Percentiles rank a stretch among this genome's conserved stretches.
These are phyloP conservation scores for Andrena marginata DNA, from an alignment of 2,888 invertebrate genomes.

Conservation along the genomic window DNA sequence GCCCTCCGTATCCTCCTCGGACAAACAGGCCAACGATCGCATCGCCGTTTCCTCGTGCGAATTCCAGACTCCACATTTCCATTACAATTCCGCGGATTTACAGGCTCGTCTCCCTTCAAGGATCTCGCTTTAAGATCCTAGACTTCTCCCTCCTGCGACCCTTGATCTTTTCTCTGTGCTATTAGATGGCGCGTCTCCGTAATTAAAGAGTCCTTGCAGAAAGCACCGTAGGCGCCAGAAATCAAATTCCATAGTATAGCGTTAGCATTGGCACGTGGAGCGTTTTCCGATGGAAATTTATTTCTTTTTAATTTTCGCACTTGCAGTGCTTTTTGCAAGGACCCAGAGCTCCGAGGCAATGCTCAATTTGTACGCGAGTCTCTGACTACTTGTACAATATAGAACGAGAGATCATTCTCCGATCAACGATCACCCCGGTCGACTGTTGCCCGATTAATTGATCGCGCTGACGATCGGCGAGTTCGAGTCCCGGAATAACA, in stretches of 20 bases:
- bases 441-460: conserved; percentile 47
- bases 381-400: too few relatives aligned
- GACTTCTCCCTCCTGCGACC: conserved; percentile 38
- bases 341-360: background rate
- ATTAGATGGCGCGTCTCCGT: background rate
- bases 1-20: background rate
- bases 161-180: conserved; percentile 41
- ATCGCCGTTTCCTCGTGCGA: conserved; percentile 24
- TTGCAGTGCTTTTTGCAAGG: too few relatives aligned
- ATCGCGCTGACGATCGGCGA: conserved; percentile 36
- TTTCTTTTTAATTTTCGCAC: too few relatives aligned
- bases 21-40: background rate
- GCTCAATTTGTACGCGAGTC: too few relatives aligned
- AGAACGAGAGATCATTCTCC: too few relatives aligned
- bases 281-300: too few relatives aligned
- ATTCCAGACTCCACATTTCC: background rate
- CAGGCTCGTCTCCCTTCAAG: conserved; percentile 33
- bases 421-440: background rate
- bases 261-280: too few relatives aligned
- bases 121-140: conserved; percentile 38
- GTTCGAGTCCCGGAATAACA: background rate
- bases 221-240: too few relatives aligned
- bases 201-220: background rate
- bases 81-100: background rate
- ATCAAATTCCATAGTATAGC: too few relatives aligned